Base-by-base conservation (phyloP, 2,113 vertebrate species). In the Sphaerodactylus townsendi region DNA sequence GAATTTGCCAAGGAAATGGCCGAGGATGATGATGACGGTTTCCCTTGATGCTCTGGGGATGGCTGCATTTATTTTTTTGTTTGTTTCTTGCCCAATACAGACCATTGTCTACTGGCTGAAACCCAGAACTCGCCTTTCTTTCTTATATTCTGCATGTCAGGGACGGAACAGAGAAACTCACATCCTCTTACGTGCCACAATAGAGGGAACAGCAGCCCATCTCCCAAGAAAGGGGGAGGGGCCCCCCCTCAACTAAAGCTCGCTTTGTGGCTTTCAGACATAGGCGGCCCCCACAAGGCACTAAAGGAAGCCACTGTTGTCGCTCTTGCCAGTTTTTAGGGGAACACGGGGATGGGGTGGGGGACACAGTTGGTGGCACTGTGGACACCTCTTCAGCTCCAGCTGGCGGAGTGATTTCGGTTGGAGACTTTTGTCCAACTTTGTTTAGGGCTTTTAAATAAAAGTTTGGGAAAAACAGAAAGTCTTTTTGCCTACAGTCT, bases 1-100 rank as follows among this genome's bases (percentile, higher is more conserved):
- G 99, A 99, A 94, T 99, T 99, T 0, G 98, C 98, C 25, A 99
- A 99, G 95, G 98, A 99, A 95, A 99, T 99, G 98, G 98, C 98
- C 0, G 99, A 99, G 91, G 98, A 99, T 0, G 99, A 99, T 0
- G 99, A 99, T 0, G 99, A 99, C 2, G 98, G 98, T 87, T 99
- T 99, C 86, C 99, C 99, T 1, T 99, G 95, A 99, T 83, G 74
- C 71, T 82, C 81, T 35, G 85, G 82, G 44, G 87, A 79, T 83
- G 86, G 77, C 91, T 91, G 77, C 82, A n/a, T 81, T 90, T 91
- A 69, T 89, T 90, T 90, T 87, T 90, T 90, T 87, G 87, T 39
- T 48, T 3, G 85, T 81, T 88, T 70, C 86, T 85, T 84, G 84
- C 72, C 86, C 39, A 90, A 88, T 88, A 85, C 23, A 89, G 81